Evolutionary conservation across 2,888 invertebrate genomes (phyloP).

Genomic region (Notodonta dromedarius): DNA sequence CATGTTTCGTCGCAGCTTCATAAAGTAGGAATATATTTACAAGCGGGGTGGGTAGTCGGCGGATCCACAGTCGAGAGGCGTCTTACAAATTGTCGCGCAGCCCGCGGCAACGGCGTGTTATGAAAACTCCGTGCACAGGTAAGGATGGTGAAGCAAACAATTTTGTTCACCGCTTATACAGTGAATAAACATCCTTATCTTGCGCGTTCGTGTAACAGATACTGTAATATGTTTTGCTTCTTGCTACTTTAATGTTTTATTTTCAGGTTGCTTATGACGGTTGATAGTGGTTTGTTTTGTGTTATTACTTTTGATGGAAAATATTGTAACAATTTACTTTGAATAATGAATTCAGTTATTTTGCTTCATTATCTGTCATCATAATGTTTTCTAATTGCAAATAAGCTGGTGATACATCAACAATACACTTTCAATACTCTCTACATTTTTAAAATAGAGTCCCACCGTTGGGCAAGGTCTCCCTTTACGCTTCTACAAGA

Average conservation of each 20-base stretch:
- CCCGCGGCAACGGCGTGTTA: constrained; percentile 72
- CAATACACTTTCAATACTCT: no score
- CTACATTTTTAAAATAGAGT: no score
- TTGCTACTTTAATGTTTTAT: constrained; percentile 24
- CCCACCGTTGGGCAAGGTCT: no score
- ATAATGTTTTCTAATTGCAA: no score
- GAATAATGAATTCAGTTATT: no score
- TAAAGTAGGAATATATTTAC: constrained; percentile 68
- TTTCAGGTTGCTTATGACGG: constrained; percentile 15
- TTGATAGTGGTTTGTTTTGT: background rate
- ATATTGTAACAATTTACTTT: no score
- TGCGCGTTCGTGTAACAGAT: constrained; percentile 56
- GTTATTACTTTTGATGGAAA: background rate
- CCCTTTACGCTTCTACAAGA: no score
- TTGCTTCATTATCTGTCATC: no score
- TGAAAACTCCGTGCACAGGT: constrained; percentile 75
- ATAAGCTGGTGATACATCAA: no score
- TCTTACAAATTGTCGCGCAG: constrained; percentile 72
- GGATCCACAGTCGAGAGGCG: constrained; percentile 62
- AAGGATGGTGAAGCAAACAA: constrained; percentile 73
- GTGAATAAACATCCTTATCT: constrained; percentile 76
- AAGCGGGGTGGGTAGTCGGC: constrained; percentile 61
- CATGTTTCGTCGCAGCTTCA: constrained; percentile 39
- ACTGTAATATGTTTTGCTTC: constrained; percentile 54
- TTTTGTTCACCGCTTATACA: constrained; percentile 74